Base-by-base conservation (phyloP, 2,797 vertebrate species). In the Gymnothorax javanicus region DNA sequence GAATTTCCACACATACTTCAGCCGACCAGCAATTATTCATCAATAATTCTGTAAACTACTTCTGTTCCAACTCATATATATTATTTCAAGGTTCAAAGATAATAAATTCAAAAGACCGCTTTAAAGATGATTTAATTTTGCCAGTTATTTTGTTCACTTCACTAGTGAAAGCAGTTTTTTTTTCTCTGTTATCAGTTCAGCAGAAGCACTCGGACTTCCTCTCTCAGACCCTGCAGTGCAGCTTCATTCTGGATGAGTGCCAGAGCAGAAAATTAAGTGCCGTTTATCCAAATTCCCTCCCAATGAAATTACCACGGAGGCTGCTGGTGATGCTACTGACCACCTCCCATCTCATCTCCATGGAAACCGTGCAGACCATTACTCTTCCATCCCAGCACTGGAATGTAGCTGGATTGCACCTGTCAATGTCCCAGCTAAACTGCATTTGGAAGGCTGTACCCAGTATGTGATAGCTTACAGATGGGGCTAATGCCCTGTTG, bases 261-360 rank as follows among this genome's bases (percentile, higher is more conserved):
- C 75, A 79, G 75, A 52, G 15, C 75, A 79, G 75, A 54, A 52
- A 69, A 87, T 87, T 75, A 88, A 87, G 84, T 71, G 75, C 62
- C 88, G 86, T 87, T 88, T 88, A 83, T 82, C 84, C 82, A 87
- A 88, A 88, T 87, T 84, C 88, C 83, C 56, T 86, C 86, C 86
- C 73, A 82, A 88, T 87, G 85, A 84, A 88, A 88, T 88, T 88
- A 88, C 83, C 75, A 56, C 60, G 58, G 62, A 85, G 43, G 82
- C 59, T 73, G 59, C 20, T 85, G 54, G 50, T 79, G 86, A 87
- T 77, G 88, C 86, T 86, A 75, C 57, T 67, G 20, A 73, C 73
- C 73, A 77, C 27, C 43, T 43, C 54, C 75, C 75, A 54, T 54
- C 43, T 54, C 15, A n/a, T 79, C 75, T 23, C 75, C 75, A n/a